Conservation (phyloP, 2,888 invertebrate species). For the Drosophila mimica region DNA sequence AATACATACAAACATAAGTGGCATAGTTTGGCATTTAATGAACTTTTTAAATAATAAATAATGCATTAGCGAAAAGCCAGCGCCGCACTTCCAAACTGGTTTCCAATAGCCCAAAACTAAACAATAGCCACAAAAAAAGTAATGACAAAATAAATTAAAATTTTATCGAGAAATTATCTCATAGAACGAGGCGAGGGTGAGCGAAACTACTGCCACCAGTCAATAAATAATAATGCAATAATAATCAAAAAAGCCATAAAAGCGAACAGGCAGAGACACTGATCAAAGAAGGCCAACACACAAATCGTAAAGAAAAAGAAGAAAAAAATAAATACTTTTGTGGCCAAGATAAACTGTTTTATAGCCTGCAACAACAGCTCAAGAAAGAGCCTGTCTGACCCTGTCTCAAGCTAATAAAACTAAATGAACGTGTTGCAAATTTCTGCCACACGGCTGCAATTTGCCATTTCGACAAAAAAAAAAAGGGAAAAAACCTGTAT, state of each 20-base stretch:
- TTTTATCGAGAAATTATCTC: slow-evolving; percentile 74
- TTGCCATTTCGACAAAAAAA: slow-evolving; percentile 11
- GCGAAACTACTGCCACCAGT: slow-evolving; percentile 30
- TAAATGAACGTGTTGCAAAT: slow-evolving; percentile 47
- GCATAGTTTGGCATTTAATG: slow-evolving; percentile 63
- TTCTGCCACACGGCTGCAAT: slow-evolving; percentile 9
- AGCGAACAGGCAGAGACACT: slow-evolving; percentile 9
- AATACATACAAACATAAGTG: slow-evolving; percentile 1
- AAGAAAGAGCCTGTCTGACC: slow-evolving; percentile 19
- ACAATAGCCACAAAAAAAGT: slow-evolving; percentile 6
- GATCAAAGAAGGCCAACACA: slow-evolving; percentile 25
- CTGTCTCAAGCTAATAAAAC: slow-evolving; percentile 44
- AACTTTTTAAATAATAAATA: slow-evolving; percentile 48
- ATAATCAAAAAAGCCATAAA: slow-evolving; percentile 49
- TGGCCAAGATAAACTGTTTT: slow-evolving; percentile 37
- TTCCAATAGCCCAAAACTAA: slow-evolving; percentile 29
- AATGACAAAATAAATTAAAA: slow-evolving; percentile 49
- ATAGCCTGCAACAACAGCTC: slow-evolving; percentile 43
- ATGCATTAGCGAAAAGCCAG: slow-evolving; percentile 37
- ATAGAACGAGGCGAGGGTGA: slow-evolving; percentile 48
- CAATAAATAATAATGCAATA: slow-evolving; percentile 68
- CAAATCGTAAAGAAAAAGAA: neutral
- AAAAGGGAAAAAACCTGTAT: neutral
- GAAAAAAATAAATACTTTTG: slow-evolving; percentile 26
- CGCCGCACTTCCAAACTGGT: slow-evolving; percentile 49